Base-by-base conservation (phyloP, 2,888 invertebrate species). In the Blera fallax region DNA sequence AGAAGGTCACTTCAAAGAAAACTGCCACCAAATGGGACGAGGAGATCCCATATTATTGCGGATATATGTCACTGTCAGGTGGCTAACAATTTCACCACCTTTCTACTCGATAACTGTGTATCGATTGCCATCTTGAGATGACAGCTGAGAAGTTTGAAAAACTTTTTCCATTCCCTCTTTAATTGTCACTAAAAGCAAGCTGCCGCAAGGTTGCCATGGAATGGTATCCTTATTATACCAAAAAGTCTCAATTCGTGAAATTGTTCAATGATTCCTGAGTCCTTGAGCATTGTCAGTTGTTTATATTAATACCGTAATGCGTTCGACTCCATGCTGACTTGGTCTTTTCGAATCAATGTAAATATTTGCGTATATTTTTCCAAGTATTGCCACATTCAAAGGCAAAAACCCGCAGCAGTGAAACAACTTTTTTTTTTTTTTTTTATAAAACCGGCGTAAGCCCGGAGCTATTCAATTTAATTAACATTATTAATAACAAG, bases 401-500 rank as follows among this genome's bases (percentile, higher is more conserved):
- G 48, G 18, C 3, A 27, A 56, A 56, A 18, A 18, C 34, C 37
- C 34, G 8, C 11, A 11, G 56, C 34, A 32, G 37, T 56, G 34
- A 34, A 34, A 7, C 21, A 6, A 32, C 32, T 54, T 54, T 52
- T 27, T 11, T 6, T 24, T 27, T 14, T 14, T 11, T 11, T 18
- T 14, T 5, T 16, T 52, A 21, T 60, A 27, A 40, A 40, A 11
- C 24, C 2, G 4, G n/a, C 10, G 10, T 4, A 10, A 18, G n/a
- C 58, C 58, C n/a, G 21, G 32, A 45, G 56, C 34, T 21, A 70
- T 70, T 32, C 45, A 48, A 58, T 70, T 70, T 70, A 70, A 70
- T 70, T 70, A 70, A 70, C 58, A 45, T 58, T 58, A 45, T 70
- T 58, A 70, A 45, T 56, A 58, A 45, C 70, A 58, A 32, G 56